Evolutionary conservation across 2,888 invertebrate genomes (phyloP).

Genomic region (Phanerotoma sp.): DNA sequence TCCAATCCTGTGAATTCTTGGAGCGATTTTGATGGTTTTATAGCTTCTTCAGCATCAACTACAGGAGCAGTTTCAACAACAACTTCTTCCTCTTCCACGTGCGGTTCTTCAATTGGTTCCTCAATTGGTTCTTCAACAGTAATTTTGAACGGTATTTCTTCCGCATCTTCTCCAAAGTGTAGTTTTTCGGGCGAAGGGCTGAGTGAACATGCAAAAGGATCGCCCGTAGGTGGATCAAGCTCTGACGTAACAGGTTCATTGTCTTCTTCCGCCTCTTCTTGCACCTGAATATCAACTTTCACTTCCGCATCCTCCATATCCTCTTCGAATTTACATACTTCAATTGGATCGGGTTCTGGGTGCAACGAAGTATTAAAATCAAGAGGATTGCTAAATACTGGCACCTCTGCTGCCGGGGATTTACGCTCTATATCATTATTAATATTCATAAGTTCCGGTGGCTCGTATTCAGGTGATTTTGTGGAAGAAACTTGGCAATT

Average conservation of each 20-base stretch:
- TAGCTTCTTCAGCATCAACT: background rate
- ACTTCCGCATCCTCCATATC: background rate
- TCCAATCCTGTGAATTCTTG: conserved; percentile 50
- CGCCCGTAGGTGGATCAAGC: conserved; percentile 1
- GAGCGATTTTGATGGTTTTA: conserved; percentile 45
- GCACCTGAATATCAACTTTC: background rate
- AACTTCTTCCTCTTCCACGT: no score
- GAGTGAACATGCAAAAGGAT: background rate
- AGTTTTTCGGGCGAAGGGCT: background rate
- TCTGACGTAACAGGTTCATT: conserved; percentile 1
- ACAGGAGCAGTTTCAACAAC: background rate
- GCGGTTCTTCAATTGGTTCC: background rate
- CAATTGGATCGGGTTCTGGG: background rate
- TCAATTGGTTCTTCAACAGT: background rate
- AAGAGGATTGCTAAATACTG: conserved; percentile 29
- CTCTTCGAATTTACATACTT: background rate
- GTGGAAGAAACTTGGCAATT: no score
- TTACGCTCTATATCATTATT: background rate
- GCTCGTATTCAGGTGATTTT: no score
- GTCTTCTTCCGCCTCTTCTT: background rate
- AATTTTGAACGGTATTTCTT: no score
- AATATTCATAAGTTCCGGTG: no score
- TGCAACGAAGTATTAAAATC: conserved; percentile 5
- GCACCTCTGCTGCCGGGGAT: conserved; percentile 5
- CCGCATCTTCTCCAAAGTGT: background rate